Conservation (phyloP, 2,113 vertebrate genomes). For the Micronycteris hirsuta region DNA sequence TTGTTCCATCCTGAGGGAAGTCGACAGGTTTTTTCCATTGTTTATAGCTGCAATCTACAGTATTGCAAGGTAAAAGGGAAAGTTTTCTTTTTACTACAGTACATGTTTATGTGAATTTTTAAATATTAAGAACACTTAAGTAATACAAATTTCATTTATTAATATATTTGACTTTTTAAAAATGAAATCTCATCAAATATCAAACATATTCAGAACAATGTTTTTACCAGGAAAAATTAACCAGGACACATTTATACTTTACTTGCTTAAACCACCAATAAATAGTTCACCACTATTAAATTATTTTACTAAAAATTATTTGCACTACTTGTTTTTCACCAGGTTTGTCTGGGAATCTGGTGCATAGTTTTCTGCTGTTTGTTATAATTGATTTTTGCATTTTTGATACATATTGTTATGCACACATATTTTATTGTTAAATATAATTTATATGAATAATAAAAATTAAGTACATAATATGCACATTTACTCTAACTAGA, state of each 20-base stretch:
- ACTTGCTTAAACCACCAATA: too few species aligned
- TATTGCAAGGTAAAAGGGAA: not conserved
- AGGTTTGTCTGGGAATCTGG: not conserved
- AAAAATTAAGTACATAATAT: not conserved
- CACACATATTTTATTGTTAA: not conserved
- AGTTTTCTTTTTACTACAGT: not conserved
- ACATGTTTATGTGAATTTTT: not conserved
- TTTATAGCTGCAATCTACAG: not conserved
- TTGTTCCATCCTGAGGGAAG: not conserved
- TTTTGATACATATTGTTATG: not conserved
- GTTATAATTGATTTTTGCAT: not conserved
- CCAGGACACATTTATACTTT: too few species aligned
- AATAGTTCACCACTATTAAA: too few species aligned
- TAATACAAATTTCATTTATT: not conserved
- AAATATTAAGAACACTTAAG: not conserved
- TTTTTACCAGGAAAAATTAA: too few species aligned
- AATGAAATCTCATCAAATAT: too few species aligned
- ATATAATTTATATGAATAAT: not conserved
- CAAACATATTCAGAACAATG: too few species aligned
- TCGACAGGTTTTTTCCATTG: not conserved
- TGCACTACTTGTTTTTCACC: not conserved
- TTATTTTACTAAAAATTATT: not conserved
- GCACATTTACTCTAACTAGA: too few species aligned
- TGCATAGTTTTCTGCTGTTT: not conserved
- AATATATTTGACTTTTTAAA: not conserved